phyloP scores from a whole-genome alignment of 2,113 vertebrate genomes.

The Salvelinus sp. region DNA sequence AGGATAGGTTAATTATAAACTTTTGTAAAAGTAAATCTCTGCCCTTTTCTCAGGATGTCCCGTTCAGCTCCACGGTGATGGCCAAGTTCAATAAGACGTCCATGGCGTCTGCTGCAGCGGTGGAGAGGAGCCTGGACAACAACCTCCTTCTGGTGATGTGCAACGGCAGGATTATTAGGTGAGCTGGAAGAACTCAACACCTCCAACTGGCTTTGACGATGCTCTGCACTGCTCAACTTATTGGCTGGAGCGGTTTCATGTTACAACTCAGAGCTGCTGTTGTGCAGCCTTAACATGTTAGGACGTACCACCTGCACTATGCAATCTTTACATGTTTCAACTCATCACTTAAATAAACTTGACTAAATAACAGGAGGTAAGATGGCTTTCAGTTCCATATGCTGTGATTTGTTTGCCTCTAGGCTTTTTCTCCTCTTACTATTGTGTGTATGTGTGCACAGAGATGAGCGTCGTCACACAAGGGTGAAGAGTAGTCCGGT shows the following conservation, averaged over 20 bases:
- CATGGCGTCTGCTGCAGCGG: slow-evolving; percentile 79
- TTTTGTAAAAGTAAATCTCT: too few relatives aligned
- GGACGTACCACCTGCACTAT: not conserved
- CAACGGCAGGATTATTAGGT: slow-evolving; percentile 88
- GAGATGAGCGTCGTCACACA: slow-evolving; percentile 77
- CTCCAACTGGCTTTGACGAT: not conserved
- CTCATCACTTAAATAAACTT: not conserved
- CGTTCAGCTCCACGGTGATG: slow-evolving; percentile 73
- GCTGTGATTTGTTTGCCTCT: not conserved
- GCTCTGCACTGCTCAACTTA: not conserved
- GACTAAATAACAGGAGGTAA: not conserved
- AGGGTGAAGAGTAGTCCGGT: slow-evolving; percentile 73
- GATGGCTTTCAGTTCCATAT: not conserved
- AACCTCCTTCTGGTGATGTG: slow-evolving; percentile 82
- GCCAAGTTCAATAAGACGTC: slow-evolving; percentile 83
- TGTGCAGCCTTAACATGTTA: not conserved
- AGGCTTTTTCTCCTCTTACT: not conserved
- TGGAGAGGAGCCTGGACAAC: slow-evolving; percentile 78
- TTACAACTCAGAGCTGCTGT: not conserved
- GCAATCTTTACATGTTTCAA: not conserved
- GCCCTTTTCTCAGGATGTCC: slow-evolving; percentile 66
- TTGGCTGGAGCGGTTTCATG: not conserved
- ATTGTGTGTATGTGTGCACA: slow-evolving; percentile 39
- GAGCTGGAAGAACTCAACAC: slow-evolving; percentile 52
- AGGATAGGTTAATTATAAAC: too few relatives aligned